Conservation (phyloP, 2,888 invertebrate genomes). For the Salpingus planirostris region DNA sequence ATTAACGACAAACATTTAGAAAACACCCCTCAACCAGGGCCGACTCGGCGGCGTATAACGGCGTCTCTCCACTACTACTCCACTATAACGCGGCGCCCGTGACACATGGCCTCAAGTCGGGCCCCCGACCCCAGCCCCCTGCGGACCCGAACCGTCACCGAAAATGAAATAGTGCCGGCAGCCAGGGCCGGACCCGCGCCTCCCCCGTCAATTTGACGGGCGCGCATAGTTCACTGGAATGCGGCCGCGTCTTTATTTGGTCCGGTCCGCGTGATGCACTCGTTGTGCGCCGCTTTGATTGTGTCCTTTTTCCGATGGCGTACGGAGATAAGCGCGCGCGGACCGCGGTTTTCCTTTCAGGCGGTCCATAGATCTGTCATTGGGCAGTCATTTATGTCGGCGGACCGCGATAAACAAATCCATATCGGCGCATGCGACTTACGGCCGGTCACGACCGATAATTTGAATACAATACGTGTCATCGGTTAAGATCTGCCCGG, state of each 20-base stretch:
- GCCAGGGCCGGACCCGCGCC: conserved; percentile 2
- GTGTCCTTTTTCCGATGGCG: too few species aligned
- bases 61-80: conserved; percentile 15
- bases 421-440: conserved; percentile 39
- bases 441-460: conserved; percentile 38
- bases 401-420: conserved; percentile 38
- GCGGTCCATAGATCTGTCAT: conserved; percentile 40
- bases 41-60: conserved; percentile 19
- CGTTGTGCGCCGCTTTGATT: too few species aligned
- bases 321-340: too few species aligned
- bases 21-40: conserved; percentile 38
- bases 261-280: neutral
- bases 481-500: too few species aligned
- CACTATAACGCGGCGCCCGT: conserved; percentile 8
- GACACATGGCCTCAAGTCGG: conserved; percentile 16
- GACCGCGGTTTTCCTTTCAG: conserved; percentile 31
- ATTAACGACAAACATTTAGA: conserved; percentile 45
- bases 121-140: conserved; percentile 5
- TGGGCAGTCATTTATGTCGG: conserved; percentile 40
- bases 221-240: too few species aligned
- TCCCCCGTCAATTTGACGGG: conserved; percentile 7
- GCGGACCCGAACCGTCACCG: too few species aligned
- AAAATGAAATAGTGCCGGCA: too few species aligned
- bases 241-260: too few species aligned
- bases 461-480: conserved; percentile 42